Evolutionary conservation across 1,140 invertebrate genomes (phyloP).

Genomic region (Drosophila oshimai): DNA sequence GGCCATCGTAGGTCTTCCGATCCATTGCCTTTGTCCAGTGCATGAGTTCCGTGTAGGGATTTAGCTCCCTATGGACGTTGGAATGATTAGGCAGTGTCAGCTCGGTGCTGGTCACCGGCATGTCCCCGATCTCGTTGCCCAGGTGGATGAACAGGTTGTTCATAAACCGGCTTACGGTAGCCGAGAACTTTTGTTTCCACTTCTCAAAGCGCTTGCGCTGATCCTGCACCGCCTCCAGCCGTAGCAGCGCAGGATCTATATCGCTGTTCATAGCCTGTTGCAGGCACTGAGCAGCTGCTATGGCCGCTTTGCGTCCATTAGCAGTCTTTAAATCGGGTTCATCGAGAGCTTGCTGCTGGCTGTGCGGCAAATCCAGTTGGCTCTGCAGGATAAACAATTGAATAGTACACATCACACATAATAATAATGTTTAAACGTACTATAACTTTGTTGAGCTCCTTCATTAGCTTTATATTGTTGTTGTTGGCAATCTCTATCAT

Average conservation of each 20-base stretch:
- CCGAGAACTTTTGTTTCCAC: slow-evolving; percentile 92
- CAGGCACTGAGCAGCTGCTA: slow-evolving; percentile 90
- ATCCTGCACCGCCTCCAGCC: slow-evolving; percentile 93
- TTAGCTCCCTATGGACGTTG: slow-evolving; percentile 91
- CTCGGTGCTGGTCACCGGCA: slow-evolving; percentile 82
- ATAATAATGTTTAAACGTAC: slow-evolving; percentile 83
- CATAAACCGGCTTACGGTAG: slow-evolving; percentile 91
- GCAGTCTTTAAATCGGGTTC: slow-evolving; percentile 90
- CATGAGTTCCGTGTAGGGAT: slow-evolving; percentile 94
- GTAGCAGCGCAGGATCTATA: slow-evolving; percentile 86
- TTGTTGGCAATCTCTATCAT: slow-evolving; percentile 93
- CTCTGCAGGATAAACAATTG: slow-evolving; percentile 74
- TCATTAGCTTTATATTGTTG: slow-evolving; percentile 91
- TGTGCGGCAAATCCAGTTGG: slow-evolving; percentile 89
- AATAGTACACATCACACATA: too few relatives aligned
- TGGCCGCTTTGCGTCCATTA: slow-evolving; percentile 89
- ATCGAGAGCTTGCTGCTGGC: slow-evolving; percentile 87
- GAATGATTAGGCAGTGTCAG: slow-evolving; percentile 90
- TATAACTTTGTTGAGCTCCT: slow-evolving; percentile 91
- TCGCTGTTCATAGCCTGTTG: slow-evolving; percentile 90
- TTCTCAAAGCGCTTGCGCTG: slow-evolving; percentile 93
- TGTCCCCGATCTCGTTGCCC: slow-evolving; percentile 85
- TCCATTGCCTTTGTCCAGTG: slow-evolving; percentile 95
- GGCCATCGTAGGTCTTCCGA: slow-evolving; percentile 89
- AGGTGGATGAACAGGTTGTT: slow-evolving; percentile 97